These are phyloP conservation scores for Poecilia gillii DNA, from an alignment of 2,797 vertebrate genomes.

Conservation along the genomic window DNA sequence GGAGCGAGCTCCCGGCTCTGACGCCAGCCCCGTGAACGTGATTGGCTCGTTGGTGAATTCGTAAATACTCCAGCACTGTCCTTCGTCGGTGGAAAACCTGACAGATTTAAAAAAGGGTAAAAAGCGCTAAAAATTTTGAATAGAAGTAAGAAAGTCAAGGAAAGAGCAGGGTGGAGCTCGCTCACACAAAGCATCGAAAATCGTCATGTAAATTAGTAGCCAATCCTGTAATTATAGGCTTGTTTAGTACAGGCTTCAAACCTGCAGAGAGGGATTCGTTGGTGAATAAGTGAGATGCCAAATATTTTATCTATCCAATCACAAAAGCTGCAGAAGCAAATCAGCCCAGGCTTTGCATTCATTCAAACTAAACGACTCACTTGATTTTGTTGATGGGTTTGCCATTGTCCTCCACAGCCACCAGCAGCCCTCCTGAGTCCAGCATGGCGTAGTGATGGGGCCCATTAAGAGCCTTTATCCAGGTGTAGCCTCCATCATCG, in stretches of 20 bases:
- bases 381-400: slow-evolving; percentile 84
- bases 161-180: background rate
- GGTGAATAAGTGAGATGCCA: background rate
- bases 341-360: background rate
- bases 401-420: slow-evolving; percentile 86
- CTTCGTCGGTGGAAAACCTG: slow-evolving; percentile 96
- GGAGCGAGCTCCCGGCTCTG: slow-evolving; percentile 92
- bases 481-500: slow-evolving; percentile 94
- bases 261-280: background rate
- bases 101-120: slow-evolving; percentile 5
- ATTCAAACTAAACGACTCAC: slow-evolving; percentile 71
- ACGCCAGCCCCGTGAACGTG: slow-evolving; percentile 91
- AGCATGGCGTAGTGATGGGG: slow-evolving; percentile 95
- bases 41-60: slow-evolving; percentile 85
- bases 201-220: background rate
- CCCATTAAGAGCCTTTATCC: slow-evolving; percentile 87
- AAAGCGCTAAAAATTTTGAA: background rate
- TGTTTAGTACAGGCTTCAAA: background rate
- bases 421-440: slow-evolving; percentile 93
- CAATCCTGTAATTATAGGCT: background rate
- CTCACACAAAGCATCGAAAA: background rate
- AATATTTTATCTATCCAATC: background rate
- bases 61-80: slow-evolving; percentile 92
- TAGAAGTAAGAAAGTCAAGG: background rate
- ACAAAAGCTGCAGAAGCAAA: slow-evolving; percentile 1